Percentiles rank a stretch among this genome's conserved stretches.
phyloP scores from a whole-genome alignment of 1,140 invertebrate genomes.

The Tribolium castaneum region DNA sequence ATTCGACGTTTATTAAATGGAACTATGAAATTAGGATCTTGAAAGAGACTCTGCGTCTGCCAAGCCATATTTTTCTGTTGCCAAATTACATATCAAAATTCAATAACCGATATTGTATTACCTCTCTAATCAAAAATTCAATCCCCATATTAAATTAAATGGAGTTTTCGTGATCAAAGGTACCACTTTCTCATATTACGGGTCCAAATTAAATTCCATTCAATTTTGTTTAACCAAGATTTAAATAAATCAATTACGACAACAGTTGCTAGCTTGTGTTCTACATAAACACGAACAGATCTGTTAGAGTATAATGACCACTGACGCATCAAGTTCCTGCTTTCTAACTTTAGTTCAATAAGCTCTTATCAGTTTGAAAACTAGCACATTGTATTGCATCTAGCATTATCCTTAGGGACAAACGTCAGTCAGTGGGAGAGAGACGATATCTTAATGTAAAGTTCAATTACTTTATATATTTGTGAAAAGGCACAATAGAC shows the following conservation, averaged over 20 bases:
- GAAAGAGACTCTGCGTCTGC: background rate
- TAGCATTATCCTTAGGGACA: background rate
- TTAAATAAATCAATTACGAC: background rate
- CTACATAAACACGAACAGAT: background rate
- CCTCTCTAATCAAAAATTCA: background rate
- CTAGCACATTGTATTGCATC: background rate
- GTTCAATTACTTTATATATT: slow-evolving; percentile 13
- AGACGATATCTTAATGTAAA: background rate
- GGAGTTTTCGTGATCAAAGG: background rate
- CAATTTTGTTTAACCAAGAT: background rate
- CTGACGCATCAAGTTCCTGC: slow-evolving; percentile 8
- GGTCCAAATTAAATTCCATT: background rate
- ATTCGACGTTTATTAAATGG: slow-evolving; percentile 18
- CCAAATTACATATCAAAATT: background rate
- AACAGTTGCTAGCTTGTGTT: background rate
- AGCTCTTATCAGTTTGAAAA: slow-evolving; percentile 19
- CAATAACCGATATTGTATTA: background rate
- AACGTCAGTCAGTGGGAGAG: background rate
- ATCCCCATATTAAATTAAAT: background rate
- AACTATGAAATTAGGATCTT: slow-evolving; percentile 9
- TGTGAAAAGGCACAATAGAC: background rate
- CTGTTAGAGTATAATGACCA: background rate
- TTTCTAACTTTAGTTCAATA: slow-evolving; percentile 9
- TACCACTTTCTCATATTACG: background rate
- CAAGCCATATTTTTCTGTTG: background rate